Evolutionary conservation across 2,888 invertebrate genomes (phyloP), one percentile per base, ranked within the genome.

Genomic region (Lacanobia oleracea): DNA sequence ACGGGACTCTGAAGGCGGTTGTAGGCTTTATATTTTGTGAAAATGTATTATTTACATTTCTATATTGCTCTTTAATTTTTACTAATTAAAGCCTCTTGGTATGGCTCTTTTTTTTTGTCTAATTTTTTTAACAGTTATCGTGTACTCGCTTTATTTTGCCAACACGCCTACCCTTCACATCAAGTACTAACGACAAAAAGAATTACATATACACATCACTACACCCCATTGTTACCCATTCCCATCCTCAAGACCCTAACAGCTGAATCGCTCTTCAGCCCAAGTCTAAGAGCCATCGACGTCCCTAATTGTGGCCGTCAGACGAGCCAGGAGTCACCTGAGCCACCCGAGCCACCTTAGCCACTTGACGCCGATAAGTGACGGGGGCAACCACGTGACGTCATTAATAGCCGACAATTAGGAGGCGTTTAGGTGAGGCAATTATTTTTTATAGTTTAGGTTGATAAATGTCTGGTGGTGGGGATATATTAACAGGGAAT

Each of bases 341-440:
- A 69, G 51, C 76, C 73, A 73, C 57, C 45, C 72, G 73, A 75
- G 68, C 76, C 76, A 73, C 57, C 45, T 76, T 72, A 75, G 70
- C 74, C 78, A 79, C 87, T 86, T 76, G 76, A 77, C 77, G 71
- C 56, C 85, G 74, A 78, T 81, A 78, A 86, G 83, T 79, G 83
- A 75, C 63, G 82, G 63, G 56, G 63, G 65, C 40, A 50, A 45
- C 72, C 54, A 43, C 60, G 23, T 75, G 72, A 75, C 60, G 78
- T 75, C 74, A 71, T 78, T 75, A 77, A 75, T 75, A 61, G 74
- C 54, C 33, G 14, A 61, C 72, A 75, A 75, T 77, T 75, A 75
- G 72, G 56, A 56, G 54, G 43, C 71, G 59, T 54, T 74, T 70
- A 77, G 21, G 37, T n/a, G 10, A 12, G 48, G n/a, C 59, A 77